phyloP scores from a whole-genome alignment of 53 echinoderm and acorn worm species.

The Echinometra lucunter region DNA sequence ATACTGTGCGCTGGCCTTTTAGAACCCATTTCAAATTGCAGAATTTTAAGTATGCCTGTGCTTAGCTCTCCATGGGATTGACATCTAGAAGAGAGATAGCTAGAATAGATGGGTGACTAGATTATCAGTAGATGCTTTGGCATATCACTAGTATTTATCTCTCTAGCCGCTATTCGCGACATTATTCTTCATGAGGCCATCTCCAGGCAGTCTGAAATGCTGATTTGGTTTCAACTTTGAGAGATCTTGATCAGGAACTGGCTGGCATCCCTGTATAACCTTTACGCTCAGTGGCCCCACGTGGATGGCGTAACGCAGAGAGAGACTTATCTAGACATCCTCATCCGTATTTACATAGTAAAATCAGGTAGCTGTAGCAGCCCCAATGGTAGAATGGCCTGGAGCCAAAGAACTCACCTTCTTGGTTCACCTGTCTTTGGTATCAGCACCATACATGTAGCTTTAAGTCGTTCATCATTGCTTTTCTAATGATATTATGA shows the following conservation, averaged over 20 bases:
- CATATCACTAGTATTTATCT: neutral
- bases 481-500: slow-evolving; percentile 47
- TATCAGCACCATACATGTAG: slow-evolving; percentile 29
- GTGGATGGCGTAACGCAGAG: neutral
- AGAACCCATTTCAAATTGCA: no score
- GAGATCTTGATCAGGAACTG: neutral
- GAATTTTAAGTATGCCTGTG: no score
- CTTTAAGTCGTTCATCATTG: slow-evolving; percentile 34
- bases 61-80: neutral
- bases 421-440: neutral
- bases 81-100: neutral
- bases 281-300: neutral
- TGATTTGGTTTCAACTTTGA: neutral
- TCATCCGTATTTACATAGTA: neutral
- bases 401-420: neutral
- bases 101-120: no score
- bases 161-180: no score
- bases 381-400: slow-evolving; percentile 19
- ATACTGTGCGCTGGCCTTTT: neutral
- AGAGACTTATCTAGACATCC: neutral
- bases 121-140: no score
- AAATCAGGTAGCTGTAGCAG: neutral
- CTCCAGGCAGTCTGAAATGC: neutral
- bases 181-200: neutral
- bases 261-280: neutral